Conservation (phyloP, 1,140 invertebrate genomes). For the Magallana ariakensis region DNA sequence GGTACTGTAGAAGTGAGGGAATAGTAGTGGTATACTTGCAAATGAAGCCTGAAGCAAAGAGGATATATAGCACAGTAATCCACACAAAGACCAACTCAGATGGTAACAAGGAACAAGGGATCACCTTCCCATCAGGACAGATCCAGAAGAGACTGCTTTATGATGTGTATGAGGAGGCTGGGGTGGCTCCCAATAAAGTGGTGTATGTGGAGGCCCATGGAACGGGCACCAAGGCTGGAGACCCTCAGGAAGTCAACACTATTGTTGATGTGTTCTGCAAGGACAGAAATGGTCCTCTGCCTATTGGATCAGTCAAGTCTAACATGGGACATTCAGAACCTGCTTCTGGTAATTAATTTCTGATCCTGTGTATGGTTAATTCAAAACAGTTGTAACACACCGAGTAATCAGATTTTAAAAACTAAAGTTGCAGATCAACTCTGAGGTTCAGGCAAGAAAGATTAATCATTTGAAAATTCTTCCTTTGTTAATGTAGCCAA, state of each 20-base stretch:
- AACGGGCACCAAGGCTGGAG: slow-evolving; percentile 94
- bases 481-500: too few relatives aligned
- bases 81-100: slow-evolving; percentile 94
- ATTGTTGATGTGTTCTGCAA: slow-evolving; percentile 95
- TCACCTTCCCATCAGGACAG: slow-evolving; percentile 93
- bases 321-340: slow-evolving; percentile 99
- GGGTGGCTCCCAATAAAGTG: slow-evolving; percentile 90
- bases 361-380: neutral
- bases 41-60: slow-evolving; percentile 86
- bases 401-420: neutral
- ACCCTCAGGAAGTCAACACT: slow-evolving; percentile 97
- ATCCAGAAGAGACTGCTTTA: slow-evolving; percentile 92
- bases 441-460: too few relatives aligned
- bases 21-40: slow-evolving; percentile 90
- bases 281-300: slow-evolving; percentile 85
- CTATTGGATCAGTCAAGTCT: slow-evolving; percentile 97
- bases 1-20: slow-evolving; percentile 95
- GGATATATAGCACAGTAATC: slow-evolving; percentile 92
- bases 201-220: slow-evolving; percentile 97
- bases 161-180: slow-evolving; percentile 90
- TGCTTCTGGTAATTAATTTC: slow-evolving; percentile 86
- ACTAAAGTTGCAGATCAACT: too few relatives aligned
- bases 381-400: neutral
- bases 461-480: too few relatives aligned
- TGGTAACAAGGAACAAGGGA: slow-evolving; percentile 89